Percentiles rank a stretch among this genome's conserved stretches.
phyloP scores from a whole-genome alignment of 2,797 vertebrate species.

The Danio albolineatus region DNA sequence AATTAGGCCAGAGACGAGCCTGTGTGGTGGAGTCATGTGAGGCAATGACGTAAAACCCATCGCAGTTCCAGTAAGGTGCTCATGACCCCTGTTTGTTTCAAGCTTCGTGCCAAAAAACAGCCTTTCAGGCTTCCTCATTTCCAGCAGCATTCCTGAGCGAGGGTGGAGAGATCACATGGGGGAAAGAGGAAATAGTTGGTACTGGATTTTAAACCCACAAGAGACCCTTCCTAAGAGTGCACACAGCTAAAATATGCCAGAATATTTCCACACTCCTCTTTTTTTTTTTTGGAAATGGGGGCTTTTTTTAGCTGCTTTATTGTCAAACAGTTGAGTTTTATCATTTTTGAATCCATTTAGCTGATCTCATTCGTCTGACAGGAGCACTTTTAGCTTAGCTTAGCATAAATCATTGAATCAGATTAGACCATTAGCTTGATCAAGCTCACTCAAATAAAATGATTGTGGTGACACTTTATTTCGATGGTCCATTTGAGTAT shows the following conservation, averaged over 20 bases:
- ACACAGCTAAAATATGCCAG: background rate
- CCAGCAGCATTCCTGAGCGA: constrained; percentile 61
- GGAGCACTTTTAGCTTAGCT: too few species aligned
- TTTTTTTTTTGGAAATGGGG: too few species aligned
- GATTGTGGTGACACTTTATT: too few species aligned
- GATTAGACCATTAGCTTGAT: too few species aligned
- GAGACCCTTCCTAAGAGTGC: constrained; percentile 3
- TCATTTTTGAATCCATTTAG: too few species aligned
- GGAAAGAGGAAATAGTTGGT: constrained; percentile 60
- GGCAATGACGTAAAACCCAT: constrained; percentile 16
- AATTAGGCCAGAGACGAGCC: background rate
- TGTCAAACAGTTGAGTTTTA: too few species aligned
- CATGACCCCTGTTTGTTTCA: constrained; percentile 26
- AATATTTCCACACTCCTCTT: too few species aligned
- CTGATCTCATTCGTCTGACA: too few species aligned
- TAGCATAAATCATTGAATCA: too few species aligned
- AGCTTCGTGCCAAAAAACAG: constrained; percentile 64
- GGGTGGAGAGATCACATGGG: constrained; percentile 55
- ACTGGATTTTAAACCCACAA: constrained; percentile 26
- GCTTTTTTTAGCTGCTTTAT: too few species aligned
- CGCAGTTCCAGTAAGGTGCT: constrained; percentile 21
- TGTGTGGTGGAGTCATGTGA: constrained; percentile 31
- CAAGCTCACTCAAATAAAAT: too few species aligned
- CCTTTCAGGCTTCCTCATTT: constrained; percentile 60
- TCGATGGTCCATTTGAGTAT: too few species aligned